These are phyloP conservation scores for Catocala nupta DNA, from an alignment of 2,888 invertebrate genomes.

Conservation along the genomic window DNA sequence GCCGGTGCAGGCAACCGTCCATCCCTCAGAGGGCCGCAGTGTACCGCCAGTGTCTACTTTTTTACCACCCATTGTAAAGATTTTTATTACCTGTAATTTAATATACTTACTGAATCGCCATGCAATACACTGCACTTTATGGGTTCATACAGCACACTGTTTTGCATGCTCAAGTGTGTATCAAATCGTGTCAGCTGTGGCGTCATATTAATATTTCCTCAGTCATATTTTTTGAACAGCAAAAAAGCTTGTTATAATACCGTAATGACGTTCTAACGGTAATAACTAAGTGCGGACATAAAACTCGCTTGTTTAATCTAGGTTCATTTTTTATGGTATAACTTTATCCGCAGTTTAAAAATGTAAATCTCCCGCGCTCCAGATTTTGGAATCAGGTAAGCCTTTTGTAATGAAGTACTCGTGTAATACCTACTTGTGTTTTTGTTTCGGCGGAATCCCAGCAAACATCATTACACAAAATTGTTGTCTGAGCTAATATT, in stretches of 20 bases:
- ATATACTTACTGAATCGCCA: conserved; percentile 76
- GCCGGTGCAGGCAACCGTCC: conserved; percentile 56
- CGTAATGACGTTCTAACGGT: conserved; percentile 24
- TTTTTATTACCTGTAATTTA: conserved; percentile 80
- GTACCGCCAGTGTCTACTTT: conserved; percentile 52
- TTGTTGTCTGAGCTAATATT: conserved; percentile 49
- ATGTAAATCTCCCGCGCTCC: conserved; percentile 70
- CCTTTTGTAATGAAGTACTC: conserved; percentile 80
- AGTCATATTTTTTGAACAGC: conserved; percentile 14
- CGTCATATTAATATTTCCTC: conserved; percentile 27
- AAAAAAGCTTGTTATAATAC: conserved; percentile 23
- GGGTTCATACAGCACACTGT: conserved; percentile 61
- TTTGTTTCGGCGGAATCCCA: conserved; percentile 59
- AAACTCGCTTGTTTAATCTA: conserved; percentile 56
- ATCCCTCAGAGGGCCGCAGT: conserved; percentile 57
- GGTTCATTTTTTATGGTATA: conserved; percentile 59
- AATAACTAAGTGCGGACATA: conserved; percentile 31
- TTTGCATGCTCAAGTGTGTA: conserved; percentile 56
- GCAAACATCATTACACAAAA: conserved; percentile 50
- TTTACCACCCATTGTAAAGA: conserved; percentile 69
- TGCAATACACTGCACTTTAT: conserved; percentile 67
- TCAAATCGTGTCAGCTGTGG: conserved; percentile 39
- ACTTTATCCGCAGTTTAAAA: conserved; percentile 68
- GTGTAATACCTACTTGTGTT: conserved; percentile 63
- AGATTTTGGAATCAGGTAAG: conserved; percentile 72